These are phyloP conservation scores for Plebejus anna DNA, from an alignment of 2,888 invertebrate species.

Conservation along the genomic window DNA sequence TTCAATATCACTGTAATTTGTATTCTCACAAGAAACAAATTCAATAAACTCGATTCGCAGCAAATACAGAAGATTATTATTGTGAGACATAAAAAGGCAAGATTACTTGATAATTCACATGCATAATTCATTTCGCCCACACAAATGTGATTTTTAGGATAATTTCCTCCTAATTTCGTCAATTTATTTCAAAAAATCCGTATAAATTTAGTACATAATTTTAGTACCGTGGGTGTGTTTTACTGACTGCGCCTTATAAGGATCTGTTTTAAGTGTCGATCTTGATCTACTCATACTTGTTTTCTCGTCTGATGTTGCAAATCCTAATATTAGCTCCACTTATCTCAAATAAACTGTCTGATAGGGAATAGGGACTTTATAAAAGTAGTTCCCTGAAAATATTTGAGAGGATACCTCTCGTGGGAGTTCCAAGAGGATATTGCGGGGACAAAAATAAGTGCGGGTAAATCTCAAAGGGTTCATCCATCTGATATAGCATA, in stretches of 20 bases:
- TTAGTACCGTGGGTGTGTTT: not conserved
- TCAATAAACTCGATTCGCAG: slow-evolving; percentile 2
- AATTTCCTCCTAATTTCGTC: not conserved
- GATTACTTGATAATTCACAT: not conserved
- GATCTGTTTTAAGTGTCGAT: not conserved
- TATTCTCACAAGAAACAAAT: slow-evolving; percentile 2
- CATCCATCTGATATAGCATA: not conserved
- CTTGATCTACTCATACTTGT: not conserved
- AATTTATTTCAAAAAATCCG: not conserved
- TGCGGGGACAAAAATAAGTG: not conserved
- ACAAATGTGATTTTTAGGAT: not conserved
- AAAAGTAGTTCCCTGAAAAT: not conserved
- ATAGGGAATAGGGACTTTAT: not conserved
- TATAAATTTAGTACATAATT: not conserved
- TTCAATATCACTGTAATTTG: not conserved
- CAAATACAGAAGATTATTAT: not conserved
- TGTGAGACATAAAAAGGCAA: not conserved
- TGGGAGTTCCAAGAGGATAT: not conserved
- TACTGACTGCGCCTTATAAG: not conserved
- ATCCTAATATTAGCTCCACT: not conserved
- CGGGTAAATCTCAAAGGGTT: not conserved
- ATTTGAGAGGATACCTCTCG: not conserved
- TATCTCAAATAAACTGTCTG: not conserved
- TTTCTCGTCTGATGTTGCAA: not conserved
- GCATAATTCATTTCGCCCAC: not conserved